Conservation (phyloP, 2,113 vertebrate species). For the Etia nguti region DNA sequence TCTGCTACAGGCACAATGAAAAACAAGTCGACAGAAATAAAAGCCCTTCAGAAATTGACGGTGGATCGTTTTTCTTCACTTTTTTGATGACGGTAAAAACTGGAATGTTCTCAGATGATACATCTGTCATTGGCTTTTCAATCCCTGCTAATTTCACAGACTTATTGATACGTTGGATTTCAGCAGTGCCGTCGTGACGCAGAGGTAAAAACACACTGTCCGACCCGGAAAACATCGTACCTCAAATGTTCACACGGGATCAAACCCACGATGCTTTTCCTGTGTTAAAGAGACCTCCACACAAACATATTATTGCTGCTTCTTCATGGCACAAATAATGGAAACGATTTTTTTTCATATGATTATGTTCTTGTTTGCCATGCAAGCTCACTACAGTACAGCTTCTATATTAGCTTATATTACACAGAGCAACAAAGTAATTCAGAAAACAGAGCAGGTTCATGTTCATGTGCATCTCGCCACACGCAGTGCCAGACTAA, state of each 20-base stretch:
- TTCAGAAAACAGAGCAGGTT: constrained; percentile 27
- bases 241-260: background rate
- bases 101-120: constrained; percentile 26
- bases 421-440: constrained; percentile 43
- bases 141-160: background rate
- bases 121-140: constrained; percentile 15
- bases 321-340: constrained; percentile 85
- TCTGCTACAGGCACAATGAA: constrained; percentile 26
- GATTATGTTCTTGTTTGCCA: constrained; percentile 68
- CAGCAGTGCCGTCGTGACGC: constrained; percentile 1
- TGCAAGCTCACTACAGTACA: constrained; percentile 80
- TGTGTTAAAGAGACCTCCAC: constrained; percentile 13
- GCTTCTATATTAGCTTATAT: constrained; percentile 60
- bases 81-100: constrained; percentile 13
- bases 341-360: constrained; percentile 57
- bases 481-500: constrained; percentile 42
- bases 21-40: background rate
- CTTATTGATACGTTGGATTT: constrained; percentile 22
- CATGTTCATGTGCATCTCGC: constrained; percentile 6
- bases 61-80: background rate
- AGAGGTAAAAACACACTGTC: constrained; percentile 13
- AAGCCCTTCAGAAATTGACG: background rate
- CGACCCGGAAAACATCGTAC: background rate
- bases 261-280: background rate
- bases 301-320: constrained; percentile 79